Percentiles rank a stretch among this genome's conserved stretches.
phyloP scores from a whole-genome alignment of 2,888 invertebrate genomes.

The Nomada hirtipes region DNA sequence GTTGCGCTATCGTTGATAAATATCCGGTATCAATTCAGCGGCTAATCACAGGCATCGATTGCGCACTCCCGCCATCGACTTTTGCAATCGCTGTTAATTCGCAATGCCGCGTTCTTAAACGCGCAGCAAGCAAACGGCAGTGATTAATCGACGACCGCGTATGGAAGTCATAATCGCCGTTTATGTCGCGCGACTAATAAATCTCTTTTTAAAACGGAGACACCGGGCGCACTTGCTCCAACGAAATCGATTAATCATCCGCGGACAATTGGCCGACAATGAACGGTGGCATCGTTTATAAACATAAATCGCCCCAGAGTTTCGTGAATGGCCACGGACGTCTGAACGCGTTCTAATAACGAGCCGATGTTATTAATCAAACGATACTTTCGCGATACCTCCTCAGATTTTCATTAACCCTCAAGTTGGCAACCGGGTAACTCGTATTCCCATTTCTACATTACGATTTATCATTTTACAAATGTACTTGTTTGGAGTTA shows the following conservation, averaged over 20 bases:
- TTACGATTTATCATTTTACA: no score
- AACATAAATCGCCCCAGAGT: conserved; percentile 56
- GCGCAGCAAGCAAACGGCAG: conserved; percentile 18
- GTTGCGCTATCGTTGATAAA: conserved; percentile 21
- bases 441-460: no score
- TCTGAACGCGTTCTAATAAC: conserved; percentile 42
- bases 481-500: no score
- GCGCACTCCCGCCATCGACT: conserved; percentile 24
- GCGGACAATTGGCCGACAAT: conserved; percentile 58
- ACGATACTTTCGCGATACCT: no score
- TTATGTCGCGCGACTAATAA: conserved; percentile 63
- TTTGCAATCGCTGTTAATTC: conserved; percentile 55
- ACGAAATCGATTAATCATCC: conserved; percentile 63
- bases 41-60: conserved; percentile 36
- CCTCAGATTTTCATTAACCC: no score
- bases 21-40: conserved; percentile 19
- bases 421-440: no score
- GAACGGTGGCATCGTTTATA: conserved; percentile 64
- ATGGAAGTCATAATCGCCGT: conserved; percentile 64
- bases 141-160: conserved; percentile 63
- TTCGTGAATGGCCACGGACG: conserved; percentile 42
- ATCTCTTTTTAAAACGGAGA: conserved; percentile 67
- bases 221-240: conserved; percentile 54
- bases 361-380: conserved; percentile 33
- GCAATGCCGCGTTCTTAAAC: conserved; percentile 41